Evolutionary conservation across 2,888 invertebrate genomes (phyloP), one percentile per base, ranked within the genome.

Genomic region (Mesorhabditis spiculigera): DNA sequence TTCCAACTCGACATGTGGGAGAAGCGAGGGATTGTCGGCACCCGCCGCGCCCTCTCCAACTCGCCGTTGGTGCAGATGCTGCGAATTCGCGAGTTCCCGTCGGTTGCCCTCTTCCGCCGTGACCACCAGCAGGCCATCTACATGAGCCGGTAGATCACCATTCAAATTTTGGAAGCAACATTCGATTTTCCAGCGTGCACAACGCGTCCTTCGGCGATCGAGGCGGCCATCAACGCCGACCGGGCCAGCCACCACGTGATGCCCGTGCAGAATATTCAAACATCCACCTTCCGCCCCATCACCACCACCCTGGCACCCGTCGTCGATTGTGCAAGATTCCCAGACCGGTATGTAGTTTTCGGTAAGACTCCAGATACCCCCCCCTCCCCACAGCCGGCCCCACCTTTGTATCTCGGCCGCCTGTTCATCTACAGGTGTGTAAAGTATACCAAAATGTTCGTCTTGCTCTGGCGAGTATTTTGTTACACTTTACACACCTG

Each of bases 41-140:
- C 81, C 43, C 72, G 80, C 65, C 74, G 84, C 42, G 81, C 81
- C 62, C 73, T 83, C 10, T 78, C 82, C 64, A 76, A 74, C 63
- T 83, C 84, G 45, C 81, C 84, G 44, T 75, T 84, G 42, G 80
- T 81, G 42, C 75, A 73, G 61, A 82, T 82, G 82, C 75, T 83
- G 42, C 71, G 76, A 28, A 75, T 80, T 65, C 69, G 76, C 13
- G 75, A 75, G 42, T 83, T 82, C 73, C 82, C 83, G 62, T 83
- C 82, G 10, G 82, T 83, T 2, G 84, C 84, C 10, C 71, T 84
- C 63, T 84, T 84, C 77, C 71, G 80, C 67, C 75, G 84, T 66
- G 83, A 82, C 65, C 82, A 85, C 68, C 84, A 84, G 68, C 82
- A 83, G 71, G 81, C 84, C 4, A 76, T 84, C 50, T 85, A 81